Conservation (phyloP, 1,140 invertebrate genomes). For the Brachionus rubens region DNA sequence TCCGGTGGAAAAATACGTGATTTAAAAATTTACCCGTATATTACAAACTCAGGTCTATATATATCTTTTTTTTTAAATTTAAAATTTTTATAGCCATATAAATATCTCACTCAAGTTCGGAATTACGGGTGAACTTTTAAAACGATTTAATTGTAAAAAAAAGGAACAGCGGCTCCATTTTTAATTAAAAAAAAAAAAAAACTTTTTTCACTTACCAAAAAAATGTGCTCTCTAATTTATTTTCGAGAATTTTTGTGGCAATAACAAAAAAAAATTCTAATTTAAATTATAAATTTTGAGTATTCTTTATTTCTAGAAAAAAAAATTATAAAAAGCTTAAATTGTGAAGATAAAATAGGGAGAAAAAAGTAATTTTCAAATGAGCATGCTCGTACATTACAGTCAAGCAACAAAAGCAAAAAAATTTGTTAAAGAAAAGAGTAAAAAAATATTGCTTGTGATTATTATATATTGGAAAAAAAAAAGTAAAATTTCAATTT, state of each 20-base stretch:
- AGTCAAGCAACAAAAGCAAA: conserved; percentile 2
- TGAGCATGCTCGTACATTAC: neutral
- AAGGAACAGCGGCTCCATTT: too few relatives aligned
- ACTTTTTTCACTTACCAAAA: too few relatives aligned
- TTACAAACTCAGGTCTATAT: conserved; percentile 45
- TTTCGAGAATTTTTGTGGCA: too few relatives aligned
- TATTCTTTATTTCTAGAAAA: too few relatives aligned
- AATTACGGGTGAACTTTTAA: conserved; percentile 45
- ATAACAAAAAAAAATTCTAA: too few relatives aligned
- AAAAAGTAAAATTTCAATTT: neutral
- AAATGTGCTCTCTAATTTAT: too few relatives aligned
- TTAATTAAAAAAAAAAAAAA: too few relatives aligned
- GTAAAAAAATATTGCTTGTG: neutral
- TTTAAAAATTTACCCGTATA: conserved; percentile 45
- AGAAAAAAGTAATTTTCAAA: neutral
- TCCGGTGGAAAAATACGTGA: neutral
- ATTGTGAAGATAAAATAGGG: neutral
- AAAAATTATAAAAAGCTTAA: too few relatives aligned
- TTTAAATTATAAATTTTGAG: too few relatives aligned
- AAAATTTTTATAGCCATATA: neutral
- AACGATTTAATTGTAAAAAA: conserved; percentile 33
- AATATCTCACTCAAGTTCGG: conserved; percentile 43
- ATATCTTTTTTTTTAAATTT: conserved; percentile 22
- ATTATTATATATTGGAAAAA: conserved; percentile 7
- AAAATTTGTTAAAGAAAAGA: neutral